Percentiles rank a stretch among this genome's conserved stretches.
Evolutionary conservation across 2,888 invertebrate species (phyloP).

Genomic region (Drosophila melanosoma): DNA sequence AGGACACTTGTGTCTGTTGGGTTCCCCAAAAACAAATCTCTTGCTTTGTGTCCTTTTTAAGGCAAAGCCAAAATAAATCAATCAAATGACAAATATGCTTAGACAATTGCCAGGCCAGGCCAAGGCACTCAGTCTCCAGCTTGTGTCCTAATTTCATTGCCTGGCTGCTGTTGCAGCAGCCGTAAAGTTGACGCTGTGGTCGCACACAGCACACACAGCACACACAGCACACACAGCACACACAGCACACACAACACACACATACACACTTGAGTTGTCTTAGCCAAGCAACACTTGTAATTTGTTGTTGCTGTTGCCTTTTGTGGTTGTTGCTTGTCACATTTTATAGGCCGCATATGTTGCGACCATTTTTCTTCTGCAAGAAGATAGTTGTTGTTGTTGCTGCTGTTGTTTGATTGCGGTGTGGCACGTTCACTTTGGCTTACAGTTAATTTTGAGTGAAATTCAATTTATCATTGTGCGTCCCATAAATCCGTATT

Average conservation of each 20-base stretch:
- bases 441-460: slow-evolving; percentile 78
- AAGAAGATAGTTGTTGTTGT: slow-evolving; percentile 1
- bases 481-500: slow-evolving; percentile 76
- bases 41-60: slow-evolving; percentile 49
- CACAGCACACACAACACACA: slow-evolving; percentile 5
- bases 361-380: slow-evolving; percentile 61
- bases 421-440: slow-evolving; percentile 68
- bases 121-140: slow-evolving; percentile 40
- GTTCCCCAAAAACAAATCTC: slow-evolving; percentile 24
- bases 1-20: slow-evolving; percentile 41
- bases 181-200: slow-evolving; percentile 44
- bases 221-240: background rate
- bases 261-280: slow-evolving; percentile 56
- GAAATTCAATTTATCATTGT: slow-evolving; percentile 79
- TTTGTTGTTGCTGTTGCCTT: slow-evolving; percentile 33
- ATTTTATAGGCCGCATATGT: slow-evolving; percentile 79
- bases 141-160: slow-evolving; percentile 73
- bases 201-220: slow-evolving; percentile 27
- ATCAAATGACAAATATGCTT: slow-evolving; percentile 82
- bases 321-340: slow-evolving; percentile 67
- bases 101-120: slow-evolving; percentile 77
- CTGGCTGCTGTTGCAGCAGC: slow-evolving; percentile 34
- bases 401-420: slow-evolving; percentile 44
- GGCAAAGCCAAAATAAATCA: slow-evolving; percentile 77
- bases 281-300: slow-evolving; percentile 49